These are phyloP conservation scores for Heliconius hermathena DNA, from an alignment of 1,140 invertebrate genomes.

Conservation along the genomic window DNA sequence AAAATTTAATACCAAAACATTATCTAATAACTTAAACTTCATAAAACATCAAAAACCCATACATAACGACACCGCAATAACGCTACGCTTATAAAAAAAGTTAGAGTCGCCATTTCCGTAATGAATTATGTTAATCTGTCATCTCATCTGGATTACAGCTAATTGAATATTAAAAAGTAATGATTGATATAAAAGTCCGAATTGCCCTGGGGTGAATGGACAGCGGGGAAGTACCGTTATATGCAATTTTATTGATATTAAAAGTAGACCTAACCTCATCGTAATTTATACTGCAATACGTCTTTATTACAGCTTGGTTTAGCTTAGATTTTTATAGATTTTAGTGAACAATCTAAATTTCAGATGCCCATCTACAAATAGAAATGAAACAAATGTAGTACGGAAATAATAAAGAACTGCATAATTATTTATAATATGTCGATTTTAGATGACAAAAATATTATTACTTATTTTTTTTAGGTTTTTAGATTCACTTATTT, in stretches of 20 bases:
- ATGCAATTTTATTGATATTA: conserved; percentile 10
- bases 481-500: too few species aligned
- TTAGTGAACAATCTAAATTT: too few species aligned
- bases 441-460: too few species aligned
- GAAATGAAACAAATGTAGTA: too few species aligned
- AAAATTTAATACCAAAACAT: too few species aligned
- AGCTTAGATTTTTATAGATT: too few species aligned
- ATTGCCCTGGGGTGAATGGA: conserved; percentile 31
- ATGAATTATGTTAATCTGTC: conserved; percentile 55
- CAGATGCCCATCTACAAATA: too few species aligned
- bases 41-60: not conserved
- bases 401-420: too few species aligned
- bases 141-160: conserved; percentile 50
- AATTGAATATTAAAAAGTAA: conserved; percentile 49
- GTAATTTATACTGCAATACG: not conserved
- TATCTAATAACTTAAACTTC: not conserved
- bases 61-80: not conserved
- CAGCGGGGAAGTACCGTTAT: conserved; percentile 7
- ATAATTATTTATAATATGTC: too few species aligned
- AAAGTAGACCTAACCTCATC: not conserved
- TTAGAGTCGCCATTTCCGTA: conserved; percentile 53
- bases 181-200: conserved; percentile 45
- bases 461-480: too few species aligned
- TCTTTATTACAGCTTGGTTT: not conserved
- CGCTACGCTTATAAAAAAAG: conserved; percentile 43